Base-by-base conservation (phyloP, 1,140 invertebrate genomes). In the Catajapyx aquilonaris region DNA sequence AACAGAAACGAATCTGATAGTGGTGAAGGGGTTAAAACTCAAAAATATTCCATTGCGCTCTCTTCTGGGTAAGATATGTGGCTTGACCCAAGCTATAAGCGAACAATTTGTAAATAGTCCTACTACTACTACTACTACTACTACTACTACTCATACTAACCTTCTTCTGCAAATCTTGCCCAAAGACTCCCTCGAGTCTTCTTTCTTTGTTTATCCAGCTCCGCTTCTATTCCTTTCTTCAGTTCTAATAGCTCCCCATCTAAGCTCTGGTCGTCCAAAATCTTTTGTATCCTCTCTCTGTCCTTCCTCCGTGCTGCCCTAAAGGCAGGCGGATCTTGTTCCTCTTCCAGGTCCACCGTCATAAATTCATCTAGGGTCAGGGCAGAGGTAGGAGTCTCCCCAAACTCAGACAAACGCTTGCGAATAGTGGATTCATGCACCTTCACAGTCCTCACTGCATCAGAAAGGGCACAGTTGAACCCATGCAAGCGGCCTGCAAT, bases 281-380 rank as follows among this genome's bases (percentile, higher is more conserved):
- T 74, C 59, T 69, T 76, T 50, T 76, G 71, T 34, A 83, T 54
- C 31, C 77, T 56, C 52, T 87, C 80, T 38, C 77, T 76, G 52
- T 88, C 81, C 49, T 84, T 84, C 52, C 77, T 76, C 32, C 85
- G 65, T 0, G 86, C 83, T 3, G 74, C 76, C 60, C 83, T 90
- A 52, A 90, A 97, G 1, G 84, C 79, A 0, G 88, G 88, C 19
- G 93, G 93, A 62, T 96, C 91, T 52, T 90, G 83, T 51, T 94
- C 88, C 48, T 93, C 85, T 53, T 95, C 90, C 35, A 98, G 62
- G 57, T 98, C 91, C 4, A 97, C 83, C 1, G 73, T 81, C 74
- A 94, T 85, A 52, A 99, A 99, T 61, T 99, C 90, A 43, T 97
- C 88, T 5, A 95, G 61, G 0, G 91, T 95, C 17, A 98, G 59